Evolutionary conservation across 2,113 vertebrate genomes (phyloP).

Genomic region (Chlorodrepanis virens): DNA sequence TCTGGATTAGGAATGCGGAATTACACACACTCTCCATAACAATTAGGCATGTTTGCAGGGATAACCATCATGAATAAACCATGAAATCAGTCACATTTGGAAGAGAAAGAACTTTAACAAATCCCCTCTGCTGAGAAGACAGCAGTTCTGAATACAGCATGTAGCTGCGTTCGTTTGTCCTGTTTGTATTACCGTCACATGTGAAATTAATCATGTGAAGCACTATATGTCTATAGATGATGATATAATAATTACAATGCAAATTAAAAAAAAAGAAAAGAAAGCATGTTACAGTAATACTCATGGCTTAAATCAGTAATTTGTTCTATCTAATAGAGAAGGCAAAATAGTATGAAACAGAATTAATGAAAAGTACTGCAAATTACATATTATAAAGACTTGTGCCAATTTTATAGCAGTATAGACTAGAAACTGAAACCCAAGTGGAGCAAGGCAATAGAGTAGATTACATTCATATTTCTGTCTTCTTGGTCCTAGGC

Average conservation of each 20-base stretch:
- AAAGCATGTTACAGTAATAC: background rate
- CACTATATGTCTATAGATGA: background rate
- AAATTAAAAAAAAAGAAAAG: background rate
- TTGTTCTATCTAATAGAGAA: background rate
- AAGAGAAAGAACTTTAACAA: slow-evolving; percentile 10
- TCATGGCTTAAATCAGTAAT: background rate
- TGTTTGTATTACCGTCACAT: background rate
- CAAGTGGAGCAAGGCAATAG: background rate
- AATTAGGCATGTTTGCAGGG: background rate
- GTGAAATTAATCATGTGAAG: background rate
- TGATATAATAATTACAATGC: background rate
- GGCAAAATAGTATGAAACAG: background rate
- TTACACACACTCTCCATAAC: background rate
- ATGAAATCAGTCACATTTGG: slow-evolving; percentile 12
- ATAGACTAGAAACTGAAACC: background rate
- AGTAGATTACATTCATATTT: background rate
- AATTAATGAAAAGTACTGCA: background rate
- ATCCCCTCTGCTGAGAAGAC: background rate
- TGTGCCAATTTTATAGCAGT: background rate
- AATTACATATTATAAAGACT: background rate
- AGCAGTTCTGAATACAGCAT: background rate
- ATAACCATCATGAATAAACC: slow-evolving; percentile 22
- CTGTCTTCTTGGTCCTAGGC: background rate
- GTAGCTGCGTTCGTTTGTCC: background rate
- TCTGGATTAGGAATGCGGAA: background rate